A percentile compares a stretch with the other conserved stretches of the same genome.
Evolutionary conservation across 2,888 invertebrate species (phyloP).

Genomic region (Erebia aethiops): DNA sequence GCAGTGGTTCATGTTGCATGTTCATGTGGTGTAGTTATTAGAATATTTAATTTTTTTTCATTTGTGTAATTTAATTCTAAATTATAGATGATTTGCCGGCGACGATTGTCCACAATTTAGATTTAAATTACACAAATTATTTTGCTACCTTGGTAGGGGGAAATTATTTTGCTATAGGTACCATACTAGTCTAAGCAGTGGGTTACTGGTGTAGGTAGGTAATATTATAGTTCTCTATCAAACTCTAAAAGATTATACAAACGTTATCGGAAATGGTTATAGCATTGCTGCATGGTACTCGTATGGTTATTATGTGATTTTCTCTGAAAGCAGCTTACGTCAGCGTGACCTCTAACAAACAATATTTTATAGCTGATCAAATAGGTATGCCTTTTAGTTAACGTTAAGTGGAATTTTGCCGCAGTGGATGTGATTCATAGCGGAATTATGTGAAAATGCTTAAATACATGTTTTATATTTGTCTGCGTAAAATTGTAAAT

Average conservation of each 20-base stretch:
- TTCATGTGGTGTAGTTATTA: no score
- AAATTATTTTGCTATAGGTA: background rate
- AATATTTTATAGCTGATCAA: background rate
- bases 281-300: background rate
- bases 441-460: background rate
- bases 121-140: no score
- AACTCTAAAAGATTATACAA: background rate
- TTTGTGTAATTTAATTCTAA: no score
- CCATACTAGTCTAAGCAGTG: background rate
- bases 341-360: background rate
- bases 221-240: background rate
- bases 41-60: no score
- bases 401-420: background rate
- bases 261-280: constrained; percentile 4
- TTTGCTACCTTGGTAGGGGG: no score
- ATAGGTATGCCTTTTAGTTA: background rate
- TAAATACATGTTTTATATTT: background rate
- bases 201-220: background rate
- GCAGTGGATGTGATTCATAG: background rate
- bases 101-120: no score
- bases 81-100: no score
- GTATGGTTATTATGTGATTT: background rate
- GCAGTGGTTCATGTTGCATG: no score
- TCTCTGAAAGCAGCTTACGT: constrained; percentile 13
- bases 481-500: no score